phyloP scores from a whole-genome alignment of 2,797 vertebrate species.

The Huso huso region DNA sequence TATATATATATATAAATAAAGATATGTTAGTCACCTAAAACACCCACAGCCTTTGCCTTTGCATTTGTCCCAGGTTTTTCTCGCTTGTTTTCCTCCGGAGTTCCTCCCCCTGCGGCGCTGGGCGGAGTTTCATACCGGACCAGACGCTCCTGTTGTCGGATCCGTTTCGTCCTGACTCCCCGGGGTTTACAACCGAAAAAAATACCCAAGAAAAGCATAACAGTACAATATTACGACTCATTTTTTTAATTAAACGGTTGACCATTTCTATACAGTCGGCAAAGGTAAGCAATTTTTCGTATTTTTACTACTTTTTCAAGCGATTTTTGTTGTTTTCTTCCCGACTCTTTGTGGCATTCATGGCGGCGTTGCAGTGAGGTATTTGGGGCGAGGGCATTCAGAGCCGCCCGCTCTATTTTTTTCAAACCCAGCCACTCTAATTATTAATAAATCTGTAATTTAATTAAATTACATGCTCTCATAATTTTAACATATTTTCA shows the following conservation, averaged over 20 bases:
- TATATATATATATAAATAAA: too few relatives aligned
- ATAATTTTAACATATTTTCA: too few relatives aligned
- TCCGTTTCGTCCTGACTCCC: constrained; percentile 67
- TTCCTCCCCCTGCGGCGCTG: constrained; percentile 77
- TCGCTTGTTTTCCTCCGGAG: constrained; percentile 59
- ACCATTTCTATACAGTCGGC: constrained; percentile 19
- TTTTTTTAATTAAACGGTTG: constrained; percentile 19
- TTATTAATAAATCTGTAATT: neutral
- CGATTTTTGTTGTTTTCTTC: constrained; percentile 46
- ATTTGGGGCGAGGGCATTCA: constrained; percentile 45
- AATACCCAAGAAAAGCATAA: constrained; percentile 32
- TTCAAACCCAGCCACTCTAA: neutral
- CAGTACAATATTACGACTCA: constrained; percentile 23
- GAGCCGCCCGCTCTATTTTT: constrained; percentile 27
- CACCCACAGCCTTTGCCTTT: constrained; percentile 30
- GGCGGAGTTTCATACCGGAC: constrained; percentile 76
- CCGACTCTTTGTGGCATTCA: constrained; percentile 58
- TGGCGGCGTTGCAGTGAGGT: constrained; percentile 63
- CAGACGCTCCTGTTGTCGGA: constrained; percentile 75
- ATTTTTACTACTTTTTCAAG: constrained; percentile 35
- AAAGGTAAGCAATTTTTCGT: constrained; percentile 43
- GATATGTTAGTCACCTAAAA: too few relatives aligned
- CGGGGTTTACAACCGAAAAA: constrained; percentile 60
- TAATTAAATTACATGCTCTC: too few relatives aligned
- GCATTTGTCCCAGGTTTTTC: constrained; percentile 45